Evolutionary conservation across 1,140 invertebrate species (phyloP).

Genomic region (Stegodyphus dumicola): DNA sequence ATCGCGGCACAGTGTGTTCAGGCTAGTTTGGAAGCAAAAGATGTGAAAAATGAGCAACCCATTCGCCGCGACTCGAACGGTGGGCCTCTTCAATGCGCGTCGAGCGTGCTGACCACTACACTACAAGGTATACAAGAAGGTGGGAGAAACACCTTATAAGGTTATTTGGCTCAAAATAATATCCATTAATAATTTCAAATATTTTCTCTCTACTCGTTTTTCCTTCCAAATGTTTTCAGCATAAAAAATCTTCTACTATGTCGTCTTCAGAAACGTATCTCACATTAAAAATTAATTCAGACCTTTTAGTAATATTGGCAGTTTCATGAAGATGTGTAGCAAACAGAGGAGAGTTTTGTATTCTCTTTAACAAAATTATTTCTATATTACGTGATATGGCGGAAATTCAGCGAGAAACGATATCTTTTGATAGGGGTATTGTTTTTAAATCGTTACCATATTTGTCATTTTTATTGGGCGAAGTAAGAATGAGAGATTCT

Average conservation of each 20-base stretch:
- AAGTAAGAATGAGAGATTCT: not conserved
- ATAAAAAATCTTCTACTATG: not conserved
- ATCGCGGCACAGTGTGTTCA: too few species aligned
- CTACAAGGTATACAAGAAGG: too few species aligned
- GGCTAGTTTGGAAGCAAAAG: too few species aligned
- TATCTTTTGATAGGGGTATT: not conserved
- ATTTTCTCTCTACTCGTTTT: too few species aligned
- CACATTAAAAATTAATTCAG: not conserved
- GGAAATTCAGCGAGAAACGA: not conserved
- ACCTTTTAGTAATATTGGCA: slow-evolving; percentile 25
- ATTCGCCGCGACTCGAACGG: too few species aligned
- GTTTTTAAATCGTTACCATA: not conserved
- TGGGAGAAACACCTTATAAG: too few species aligned
- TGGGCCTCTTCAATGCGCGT: too few species aligned
- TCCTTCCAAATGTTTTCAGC: not conserved
- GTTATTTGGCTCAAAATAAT: too few species aligned
- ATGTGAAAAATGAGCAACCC: too few species aligned
- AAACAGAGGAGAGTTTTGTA: slow-evolving; percentile 29
- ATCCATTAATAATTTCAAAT: too few species aligned
- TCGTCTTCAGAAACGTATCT: not conserved
- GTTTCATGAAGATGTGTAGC: slow-evolving; percentile 27
- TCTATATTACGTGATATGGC: not conserved
- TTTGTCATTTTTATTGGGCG: not conserved
- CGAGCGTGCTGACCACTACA: too few species aligned
- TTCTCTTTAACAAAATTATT: not conserved